Evolutionary conservation across 2,113 vertebrate species (phyloP), one percentile per base, ranked within the genome.

Genomic region (Rhabdornis inornatus): DNA sequence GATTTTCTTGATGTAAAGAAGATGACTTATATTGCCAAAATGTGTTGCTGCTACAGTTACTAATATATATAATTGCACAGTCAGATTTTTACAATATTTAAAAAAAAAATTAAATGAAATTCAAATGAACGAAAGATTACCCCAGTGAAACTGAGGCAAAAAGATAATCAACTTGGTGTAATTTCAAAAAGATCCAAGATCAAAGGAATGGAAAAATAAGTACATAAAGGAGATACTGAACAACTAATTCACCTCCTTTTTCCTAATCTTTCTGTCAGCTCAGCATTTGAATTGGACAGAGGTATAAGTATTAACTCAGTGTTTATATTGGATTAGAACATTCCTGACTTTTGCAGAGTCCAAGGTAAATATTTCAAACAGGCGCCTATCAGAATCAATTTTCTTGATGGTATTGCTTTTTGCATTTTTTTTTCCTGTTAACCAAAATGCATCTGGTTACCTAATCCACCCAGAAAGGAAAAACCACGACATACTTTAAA

Each of bases 291-390:
- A 92, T 82, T 93, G 92, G 93, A 85, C 27, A 70, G 53, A 90
- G 3, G 13, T 81, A 77, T 95, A 80, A 71, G 72, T 68, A 87
- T 94, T 93, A 95, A 92, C 74, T 92, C 86, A 63, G 25, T 94
- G 79, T 95, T 96, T 96, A 64, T 91, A 89, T 44, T 94, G 90
- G 90, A 96, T 94, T 97, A 95, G 84, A 92, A 87, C 79, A 96
- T 95, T 95, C 95, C 75, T 93, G 68, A 91, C 59, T 94, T 89
- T 63, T 78, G 27, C 78, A 55, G 60, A 83, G 37, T 93, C 90
- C 94, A 96, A 92, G 44, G 56, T 83, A 97, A 95, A 96, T 93
- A 95, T 91, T 96, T 91, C 81, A 94, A 91, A 78, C 30, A 50
- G 40, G 9, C 2, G 1, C 6, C 89, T 87, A 96, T 94, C 95